A percentile compares a stretch with the other conserved stretches of the same genome.
Conservation (phyloP, 2,113 vertebrate genomes). For the Cyrtonyx montezumae region DNA sequence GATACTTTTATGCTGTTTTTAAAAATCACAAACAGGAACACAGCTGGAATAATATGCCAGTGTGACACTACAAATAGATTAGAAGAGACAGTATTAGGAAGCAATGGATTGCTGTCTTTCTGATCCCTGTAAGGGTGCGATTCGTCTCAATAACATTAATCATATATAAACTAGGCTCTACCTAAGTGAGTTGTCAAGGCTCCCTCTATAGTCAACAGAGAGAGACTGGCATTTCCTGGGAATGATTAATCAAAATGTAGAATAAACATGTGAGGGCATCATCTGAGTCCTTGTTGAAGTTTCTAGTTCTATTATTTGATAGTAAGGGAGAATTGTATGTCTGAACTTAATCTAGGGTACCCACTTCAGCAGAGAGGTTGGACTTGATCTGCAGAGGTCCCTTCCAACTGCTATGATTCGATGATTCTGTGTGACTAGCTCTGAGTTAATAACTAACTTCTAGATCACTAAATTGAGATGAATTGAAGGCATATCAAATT, state of each 20-base stretch:
- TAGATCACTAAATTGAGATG: neutral
- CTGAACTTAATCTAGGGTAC: no score
- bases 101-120: neutral
- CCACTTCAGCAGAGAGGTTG: no score
- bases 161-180: neutral
- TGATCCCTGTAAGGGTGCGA: neutral
- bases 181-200: constrained; percentile 36
- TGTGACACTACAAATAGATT: neutral
- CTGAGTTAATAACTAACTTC: neutral
- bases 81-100: neutral
- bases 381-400: no score
- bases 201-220: constrained; percentile 47
- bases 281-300: neutral
- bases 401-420: no score
- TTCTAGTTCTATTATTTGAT: neutral
- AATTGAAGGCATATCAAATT: neutral
- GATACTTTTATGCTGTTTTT: neutral
- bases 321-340: neutral
- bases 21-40: neutral
- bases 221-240: neutral
- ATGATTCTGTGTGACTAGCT: neutral
- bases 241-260: neutral
- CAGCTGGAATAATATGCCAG: neutral
- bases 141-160: neutral
- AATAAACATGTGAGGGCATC: neutral